Conservation (phyloP, 2,797 vertebrate genomes). For the Clarias platycephalus region DNA sequence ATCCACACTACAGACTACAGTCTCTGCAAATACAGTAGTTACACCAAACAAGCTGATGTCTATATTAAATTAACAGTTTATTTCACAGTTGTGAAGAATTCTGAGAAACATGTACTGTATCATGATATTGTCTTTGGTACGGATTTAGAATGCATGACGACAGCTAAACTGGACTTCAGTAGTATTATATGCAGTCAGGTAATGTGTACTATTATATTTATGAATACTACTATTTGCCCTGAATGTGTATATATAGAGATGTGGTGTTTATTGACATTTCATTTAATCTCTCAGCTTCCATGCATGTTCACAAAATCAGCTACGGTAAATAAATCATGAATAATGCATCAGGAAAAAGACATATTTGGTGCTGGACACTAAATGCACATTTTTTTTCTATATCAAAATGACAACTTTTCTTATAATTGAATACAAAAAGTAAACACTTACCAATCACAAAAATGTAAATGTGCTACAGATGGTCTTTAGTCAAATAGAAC, state of each 20-base stretch:
- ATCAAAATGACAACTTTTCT: conserved; percentile 26
- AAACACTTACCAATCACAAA: conserved; percentile 17
- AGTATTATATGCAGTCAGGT: conserved; percentile 46
- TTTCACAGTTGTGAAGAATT: background rate
- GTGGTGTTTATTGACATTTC: conserved; percentile 13
- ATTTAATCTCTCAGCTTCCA: conserved; percentile 16
- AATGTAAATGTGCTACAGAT: conserved; percentile 49
- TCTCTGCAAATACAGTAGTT: conserved; percentile 13
- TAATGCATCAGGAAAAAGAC: conserved; percentile 37
- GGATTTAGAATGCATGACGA: conserved; percentile 36
- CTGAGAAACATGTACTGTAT: background rate
- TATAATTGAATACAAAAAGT: conserved; percentile 38
- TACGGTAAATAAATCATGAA: conserved; percentile 13
- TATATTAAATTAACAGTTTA: background rate
- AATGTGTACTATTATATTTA: conserved; percentile 18
- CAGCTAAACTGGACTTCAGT: conserved; percentile 33
- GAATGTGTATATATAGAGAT: conserved; percentile 14
- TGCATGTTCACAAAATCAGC: conserved; percentile 29
- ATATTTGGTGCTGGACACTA: conserved; percentile 74
- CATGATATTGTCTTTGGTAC: background rate
- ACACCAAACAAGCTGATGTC: background rate
- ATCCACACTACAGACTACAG: background rate
- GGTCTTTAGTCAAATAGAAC: conserved; percentile 37
- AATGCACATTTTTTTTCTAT: conserved; percentile 54
- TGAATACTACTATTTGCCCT: conserved; percentile 17